Conservation (phyloP, 2,888 invertebrate genomes). For the Dicyrtomina minuta region DNA sequence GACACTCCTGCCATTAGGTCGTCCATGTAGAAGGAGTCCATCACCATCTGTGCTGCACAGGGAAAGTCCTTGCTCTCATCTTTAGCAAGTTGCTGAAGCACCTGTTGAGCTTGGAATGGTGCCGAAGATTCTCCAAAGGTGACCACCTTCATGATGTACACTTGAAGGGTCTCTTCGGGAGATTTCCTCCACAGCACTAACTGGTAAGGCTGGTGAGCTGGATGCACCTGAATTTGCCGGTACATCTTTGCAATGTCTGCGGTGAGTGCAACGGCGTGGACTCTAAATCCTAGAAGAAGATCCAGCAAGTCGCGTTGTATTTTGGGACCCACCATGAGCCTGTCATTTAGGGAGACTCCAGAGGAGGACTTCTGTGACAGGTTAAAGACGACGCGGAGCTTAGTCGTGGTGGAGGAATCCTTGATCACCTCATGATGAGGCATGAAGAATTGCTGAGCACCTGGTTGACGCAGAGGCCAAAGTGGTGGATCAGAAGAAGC, state of each 20-base stretch:
- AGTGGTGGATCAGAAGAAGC: constrained; percentile 11
- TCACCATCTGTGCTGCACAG: constrained; percentile 30
- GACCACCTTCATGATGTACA: constrained; percentile 50
- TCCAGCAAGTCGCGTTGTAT: constrained; percentile 52
- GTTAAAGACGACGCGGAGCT: constrained; percentile 54
- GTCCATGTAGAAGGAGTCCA: constrained; percentile 54
- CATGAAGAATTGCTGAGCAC: constrained; percentile 42
- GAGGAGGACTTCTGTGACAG: constrained; percentile 50
- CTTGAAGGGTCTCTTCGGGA: constrained; percentile 40
- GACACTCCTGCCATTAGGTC: constrained; percentile 52
- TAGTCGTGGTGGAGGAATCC: constrained; percentile 13
- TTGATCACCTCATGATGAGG: constrained; percentile 54
- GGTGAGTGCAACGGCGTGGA: constrained; percentile 47
- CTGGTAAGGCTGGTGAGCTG: constrained; percentile 53
- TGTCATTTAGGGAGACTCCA: constrained; percentile 53
- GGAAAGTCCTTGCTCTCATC: constrained; percentile 42
- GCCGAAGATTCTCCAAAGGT: constrained; percentile 55
- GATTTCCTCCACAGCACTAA: constrained; percentile 55
- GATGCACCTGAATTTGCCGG: constrained; percentile 50
- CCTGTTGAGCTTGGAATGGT: constrained; percentile 53
- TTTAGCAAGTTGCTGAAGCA: constrained; percentile 51
- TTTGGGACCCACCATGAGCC: constrained; percentile 52
- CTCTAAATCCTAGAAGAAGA: constrained; percentile 52
- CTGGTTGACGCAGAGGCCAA: too few species aligned
- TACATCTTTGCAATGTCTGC: constrained; percentile 55